These are phyloP conservation scores for Camelus dromedarius DNA, from an alignment of 2,113 vertebrate species.

Conservation along the genomic window DNA sequence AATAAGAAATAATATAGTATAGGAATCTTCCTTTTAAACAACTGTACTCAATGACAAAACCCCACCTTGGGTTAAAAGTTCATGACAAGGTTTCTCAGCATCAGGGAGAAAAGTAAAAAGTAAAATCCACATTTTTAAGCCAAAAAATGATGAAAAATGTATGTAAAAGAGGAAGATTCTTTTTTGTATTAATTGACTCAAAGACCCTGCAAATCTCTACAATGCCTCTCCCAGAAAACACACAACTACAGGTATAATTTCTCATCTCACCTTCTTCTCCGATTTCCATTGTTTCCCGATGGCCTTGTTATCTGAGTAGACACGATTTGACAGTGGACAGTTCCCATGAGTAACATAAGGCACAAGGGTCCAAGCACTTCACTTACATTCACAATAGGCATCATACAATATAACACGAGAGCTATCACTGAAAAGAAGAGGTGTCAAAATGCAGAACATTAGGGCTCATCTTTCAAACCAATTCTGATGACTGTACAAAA, in stretches of 20 bases:
- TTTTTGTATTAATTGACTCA: background rate
- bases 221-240: background rate
- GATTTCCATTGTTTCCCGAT: slow-evolving; percentile 87
- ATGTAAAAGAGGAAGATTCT: background rate
- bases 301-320: slow-evolving; percentile 93
- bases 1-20: background rate
- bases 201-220: background rate
- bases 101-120: background rate
- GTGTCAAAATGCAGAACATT: accelerated
- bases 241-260: no score
- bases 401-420: slow-evolving; percentile 91
- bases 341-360: slow-evolving; percentile 98
- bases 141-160: background rate
- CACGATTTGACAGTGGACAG: slow-evolving; percentile 99
- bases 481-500: background rate
- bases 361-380: slow-evolving; percentile 96
- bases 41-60: background rate
- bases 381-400: slow-evolving; percentile 92
- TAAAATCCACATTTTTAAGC: background rate
- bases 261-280: slow-evolving; percentile 92
- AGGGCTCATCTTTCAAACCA: background rate
- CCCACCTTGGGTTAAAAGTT: background rate
- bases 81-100: background rate
- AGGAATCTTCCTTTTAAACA: slow-evolving; percentile 35
- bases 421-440: slow-evolving; percentile 89